Conservation (phyloP, 2,888 invertebrate species). For the Diplazon laetatorius region DNA sequence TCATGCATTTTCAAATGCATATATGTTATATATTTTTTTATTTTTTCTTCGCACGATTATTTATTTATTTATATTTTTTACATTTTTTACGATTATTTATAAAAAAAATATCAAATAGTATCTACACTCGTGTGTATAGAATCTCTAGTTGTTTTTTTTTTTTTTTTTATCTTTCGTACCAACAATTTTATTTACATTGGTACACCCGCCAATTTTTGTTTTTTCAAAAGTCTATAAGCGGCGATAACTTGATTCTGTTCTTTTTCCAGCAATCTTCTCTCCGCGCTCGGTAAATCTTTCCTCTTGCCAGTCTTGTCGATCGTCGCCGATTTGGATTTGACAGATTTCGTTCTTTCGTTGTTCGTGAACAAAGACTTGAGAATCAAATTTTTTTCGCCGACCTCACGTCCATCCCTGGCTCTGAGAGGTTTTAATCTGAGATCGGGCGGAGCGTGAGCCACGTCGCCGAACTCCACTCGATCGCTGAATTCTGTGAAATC, state of each 20-base stretch:
- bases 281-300: conserved; percentile 85
- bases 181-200: conserved; percentile 15
- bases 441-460: conserved; percentile 89
- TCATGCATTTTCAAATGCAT: background rate
- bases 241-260: conserved; percentile 85
- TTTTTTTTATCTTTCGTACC: background rate
- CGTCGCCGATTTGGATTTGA: conserved; percentile 4
- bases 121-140: too few species aligned
- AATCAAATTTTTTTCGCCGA: conserved; percentile 86
- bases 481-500: conserved; percentile 85
- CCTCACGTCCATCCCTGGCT: conserved; percentile 83
- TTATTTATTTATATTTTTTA: background rate
- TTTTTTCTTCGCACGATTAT: conserved; percentile 1
- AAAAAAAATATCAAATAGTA: too few species aligned
- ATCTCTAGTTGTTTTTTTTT: too few species aligned
- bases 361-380: conserved; percentile 83
- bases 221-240: conserved; percentile 85
- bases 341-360: conserved; percentile 51
- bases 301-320: conserved; percentile 85
- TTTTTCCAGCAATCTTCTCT: conserved; percentile 85
- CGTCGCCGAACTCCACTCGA: conserved; percentile 89
- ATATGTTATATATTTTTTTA: background rate
- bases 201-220: conserved; percentile 59
- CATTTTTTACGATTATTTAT: background rate
- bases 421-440: conserved; percentile 84